phyloP scores from a whole-genome alignment of 2,888 invertebrate genomes.

The Rhagonycha fulva region DNA sequence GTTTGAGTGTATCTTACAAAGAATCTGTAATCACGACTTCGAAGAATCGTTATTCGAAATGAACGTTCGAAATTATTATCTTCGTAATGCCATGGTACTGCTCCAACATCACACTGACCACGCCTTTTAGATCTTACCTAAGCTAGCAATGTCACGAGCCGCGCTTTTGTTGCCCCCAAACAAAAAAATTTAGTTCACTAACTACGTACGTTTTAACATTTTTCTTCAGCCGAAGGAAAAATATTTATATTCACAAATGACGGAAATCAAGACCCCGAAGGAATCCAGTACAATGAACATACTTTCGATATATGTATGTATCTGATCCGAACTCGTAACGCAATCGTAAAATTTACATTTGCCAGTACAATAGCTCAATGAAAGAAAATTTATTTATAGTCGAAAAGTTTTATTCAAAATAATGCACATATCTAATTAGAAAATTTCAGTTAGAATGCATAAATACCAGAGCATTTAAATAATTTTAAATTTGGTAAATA shows the following conservation, averaged over 20 bases:
- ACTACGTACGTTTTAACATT: conserved; percentile 12
- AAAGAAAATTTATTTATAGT: background rate
- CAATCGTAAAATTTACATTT: background rate
- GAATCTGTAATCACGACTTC: conserved; percentile 46
- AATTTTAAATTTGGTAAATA: background rate
- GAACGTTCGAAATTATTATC: conserved; percentile 50
- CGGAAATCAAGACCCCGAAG: background rate
- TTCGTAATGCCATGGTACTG: conserved; percentile 45
- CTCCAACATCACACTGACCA: conserved; percentile 36
- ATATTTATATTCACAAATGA: background rate
- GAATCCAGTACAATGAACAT: background rate
- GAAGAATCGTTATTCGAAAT: conserved; percentile 46
- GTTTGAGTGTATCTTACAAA: conserved; percentile 6
- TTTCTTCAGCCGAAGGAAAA: background rate
- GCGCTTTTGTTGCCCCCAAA: conserved; percentile 20
- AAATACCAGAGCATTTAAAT: background rate
- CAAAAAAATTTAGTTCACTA: conserved; percentile 16
- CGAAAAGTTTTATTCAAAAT: background rate
- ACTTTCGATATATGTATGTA: background rate
- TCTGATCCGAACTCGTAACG: background rate
- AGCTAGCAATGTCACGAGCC: conserved; percentile 35
- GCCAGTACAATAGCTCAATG: background rate
- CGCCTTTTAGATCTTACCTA: conserved; percentile 40
- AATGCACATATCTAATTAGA: background rate
- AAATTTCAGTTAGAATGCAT: background rate